Conservation (phyloP, 1,140 invertebrate genomes). For the Zaprionus kolodkinae region DNA sequence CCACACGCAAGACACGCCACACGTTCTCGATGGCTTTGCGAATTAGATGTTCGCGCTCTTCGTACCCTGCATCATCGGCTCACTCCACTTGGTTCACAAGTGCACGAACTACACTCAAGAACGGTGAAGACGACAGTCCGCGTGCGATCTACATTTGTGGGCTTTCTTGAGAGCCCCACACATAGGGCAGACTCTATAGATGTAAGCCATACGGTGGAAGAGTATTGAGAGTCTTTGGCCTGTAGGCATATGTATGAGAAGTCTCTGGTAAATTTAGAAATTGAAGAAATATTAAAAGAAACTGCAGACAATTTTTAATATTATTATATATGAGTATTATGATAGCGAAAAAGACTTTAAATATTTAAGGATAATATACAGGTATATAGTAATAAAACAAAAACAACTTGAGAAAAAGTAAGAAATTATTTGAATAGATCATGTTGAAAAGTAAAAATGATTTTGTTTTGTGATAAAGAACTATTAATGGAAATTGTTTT, state of each 20-base stretch:
- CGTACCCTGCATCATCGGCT: not conserved
- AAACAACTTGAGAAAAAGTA: no score
- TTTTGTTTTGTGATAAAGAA: not conserved
- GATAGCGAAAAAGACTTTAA: no score
- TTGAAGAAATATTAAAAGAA: no score
- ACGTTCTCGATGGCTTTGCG: not conserved
- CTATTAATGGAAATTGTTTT: not conserved
- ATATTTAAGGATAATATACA: no score
- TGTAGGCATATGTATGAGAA: not conserved
- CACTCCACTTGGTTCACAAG: constrained; percentile 1
- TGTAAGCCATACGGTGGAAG: constrained; percentile 7
- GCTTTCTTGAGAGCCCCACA: constrained; percentile 46
- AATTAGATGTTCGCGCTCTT: constrained; percentile 20
- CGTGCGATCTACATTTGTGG: constrained; percentile 63
- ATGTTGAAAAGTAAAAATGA: not conserved
- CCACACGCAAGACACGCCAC: constrained; percentile 62
- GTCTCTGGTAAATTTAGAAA: not conserved
- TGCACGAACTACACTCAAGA: constrained; percentile 13
- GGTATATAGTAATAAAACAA: no score
- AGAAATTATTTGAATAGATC: no score
- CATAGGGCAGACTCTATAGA: not conserved
- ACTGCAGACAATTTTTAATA: no score
- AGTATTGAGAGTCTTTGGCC: constrained; percentile 6
- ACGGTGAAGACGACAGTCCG: not conserved
- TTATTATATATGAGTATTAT: no score